A percentile compares a stretch with the other conserved stretches of the same genome.
Evolutionary conservation across 2,113 vertebrate species (phyloP).

Genomic region (Rhinogobius similis): DNA sequence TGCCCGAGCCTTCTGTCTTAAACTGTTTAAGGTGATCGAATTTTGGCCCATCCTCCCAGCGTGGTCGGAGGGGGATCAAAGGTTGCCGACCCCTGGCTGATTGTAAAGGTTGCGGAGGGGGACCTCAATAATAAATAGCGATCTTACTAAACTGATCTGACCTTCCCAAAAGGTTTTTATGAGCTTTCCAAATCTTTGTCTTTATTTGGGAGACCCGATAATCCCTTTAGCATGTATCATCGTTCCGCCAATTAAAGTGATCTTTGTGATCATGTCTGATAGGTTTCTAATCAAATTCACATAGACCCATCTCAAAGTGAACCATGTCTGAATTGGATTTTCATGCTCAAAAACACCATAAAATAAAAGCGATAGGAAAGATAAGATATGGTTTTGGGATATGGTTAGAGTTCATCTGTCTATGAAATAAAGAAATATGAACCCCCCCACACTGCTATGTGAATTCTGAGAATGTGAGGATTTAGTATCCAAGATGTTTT

Average conservation of each 20-base stretch:
- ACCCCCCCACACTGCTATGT: background rate
- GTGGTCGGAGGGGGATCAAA: constrained; percentile 67
- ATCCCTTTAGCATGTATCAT: constrained; percentile 62
- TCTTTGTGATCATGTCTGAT: constrained; percentile 65
- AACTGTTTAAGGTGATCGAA: constrained; percentile 79
- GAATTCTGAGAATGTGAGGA: background rate
- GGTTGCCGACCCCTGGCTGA: constrained; percentile 71
- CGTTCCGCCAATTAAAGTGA: constrained; percentile 64
- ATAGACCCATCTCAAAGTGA: constrained; percentile 54
- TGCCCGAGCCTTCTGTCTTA: constrained; percentile 63
- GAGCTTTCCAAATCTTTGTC: constrained; percentile 39
- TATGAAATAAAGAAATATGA: background rate
- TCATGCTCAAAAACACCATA: constrained; percentile 48
- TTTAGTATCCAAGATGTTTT: background rate
- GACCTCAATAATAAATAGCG: constrained; percentile 62
- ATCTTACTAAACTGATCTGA: constrained; percentile 54
- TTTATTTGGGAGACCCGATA: constrained; percentile 34
- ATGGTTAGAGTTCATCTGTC: background rate
- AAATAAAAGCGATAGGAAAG: background rate
- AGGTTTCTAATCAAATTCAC: constrained; percentile 65
- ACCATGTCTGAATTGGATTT: constrained; percentile 45
- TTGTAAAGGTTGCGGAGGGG: constrained; percentile 54
- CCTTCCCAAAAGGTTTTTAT: constrained; percentile 47
- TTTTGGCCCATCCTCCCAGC: constrained; percentile 67
- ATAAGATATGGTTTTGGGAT: background rate